phyloP scores from a whole-genome alignment of 1,140 invertebrate species.

The Stratiolaelaps scimitus region DNA sequence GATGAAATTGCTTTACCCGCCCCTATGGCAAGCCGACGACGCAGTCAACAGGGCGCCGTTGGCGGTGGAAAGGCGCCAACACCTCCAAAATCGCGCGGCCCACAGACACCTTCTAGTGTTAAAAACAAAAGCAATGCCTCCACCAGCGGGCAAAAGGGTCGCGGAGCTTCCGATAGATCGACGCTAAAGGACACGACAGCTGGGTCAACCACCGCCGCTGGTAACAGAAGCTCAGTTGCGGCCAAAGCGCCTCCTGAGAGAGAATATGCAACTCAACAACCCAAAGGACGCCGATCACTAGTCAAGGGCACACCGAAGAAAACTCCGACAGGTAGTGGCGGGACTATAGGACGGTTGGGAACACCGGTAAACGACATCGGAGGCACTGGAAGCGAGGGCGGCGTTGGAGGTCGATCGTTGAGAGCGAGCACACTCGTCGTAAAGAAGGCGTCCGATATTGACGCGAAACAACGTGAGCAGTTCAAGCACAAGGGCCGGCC shows the following conservation, averaged over 20 bases:
- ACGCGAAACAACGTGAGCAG: conserved; percentile 25
- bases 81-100: conserved; percentile 13
- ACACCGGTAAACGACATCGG: background rate
- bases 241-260: too few relatives aligned
- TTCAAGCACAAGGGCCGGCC: background rate
- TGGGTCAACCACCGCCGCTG: too few relatives aligned
- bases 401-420: conserved; percentile 1
- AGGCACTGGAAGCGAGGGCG: background rate
- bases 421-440: conserved; percentile 21
- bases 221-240: too few relatives aligned
- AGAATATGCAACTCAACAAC: background rate
- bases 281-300: conserved; percentile 8
- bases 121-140: conserved; percentile 2
- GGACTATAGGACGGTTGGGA: too few relatives aligned
- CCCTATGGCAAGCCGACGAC: background rate
- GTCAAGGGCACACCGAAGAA: conserved; percentile 25
- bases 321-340: too few relatives aligned
- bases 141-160: background rate
- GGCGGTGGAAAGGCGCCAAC: background rate
- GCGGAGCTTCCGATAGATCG: too few relatives aligned
- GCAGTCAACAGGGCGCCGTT: conserved; percentile 7
- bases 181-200: too few relatives aligned
- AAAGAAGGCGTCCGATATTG: conserved; percentile 25
- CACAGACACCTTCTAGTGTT: conserved; percentile 3
- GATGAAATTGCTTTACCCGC: background rate